Base-by-base conservation (phyloP, 1,140 invertebrate genomes). In the Brachionus rubens region DNA sequence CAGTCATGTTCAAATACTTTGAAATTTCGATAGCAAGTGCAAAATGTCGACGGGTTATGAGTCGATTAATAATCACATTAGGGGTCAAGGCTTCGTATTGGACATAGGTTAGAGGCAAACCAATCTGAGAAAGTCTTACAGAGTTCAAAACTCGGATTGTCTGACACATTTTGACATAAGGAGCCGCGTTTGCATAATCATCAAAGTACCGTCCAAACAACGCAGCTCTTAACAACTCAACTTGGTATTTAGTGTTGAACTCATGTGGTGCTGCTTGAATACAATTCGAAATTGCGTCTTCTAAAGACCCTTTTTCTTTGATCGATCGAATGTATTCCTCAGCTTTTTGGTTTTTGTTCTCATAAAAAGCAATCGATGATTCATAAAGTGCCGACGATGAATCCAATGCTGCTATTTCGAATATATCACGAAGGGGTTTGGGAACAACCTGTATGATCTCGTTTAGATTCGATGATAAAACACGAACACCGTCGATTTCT, bases 21-120 rank as follows among this genome's bases (percentile, higher is more conserved):
- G 93, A 91, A 78, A 97, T 91, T 84, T 92, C 89, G 76, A 94
- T 90, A 10, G 94, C 94, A 47, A 97, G 86, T 81, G 90, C 92
- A 85, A 96, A 97, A 78, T 94, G 89, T 65, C 91, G 89, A 40
- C 94, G 88, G 76, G 90, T 88, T 7, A 98, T 91, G n/a, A 99
- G 83, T 77, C 94, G 87, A 82, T 97, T 92, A 43, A 98, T 85
- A 9, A 98, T 83, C 6, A 91, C 89, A 80, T 89, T 87, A 78
- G 90, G 88, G 24, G 89, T 90, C 56, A 97, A 85, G 81, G 90
- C 87, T 76, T 91, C 87, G 70, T 91, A 94, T 92, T 98, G 93
- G 72, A 89, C 88, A 80, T 89, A 92, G 0, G 94, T 96, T 43
- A 97, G 83, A 4, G 94, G 92, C 81, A 98, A 91, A 4, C 92